Conservation (phyloP, 2,888 invertebrate species). For the Calephelis perditalis region DNA sequence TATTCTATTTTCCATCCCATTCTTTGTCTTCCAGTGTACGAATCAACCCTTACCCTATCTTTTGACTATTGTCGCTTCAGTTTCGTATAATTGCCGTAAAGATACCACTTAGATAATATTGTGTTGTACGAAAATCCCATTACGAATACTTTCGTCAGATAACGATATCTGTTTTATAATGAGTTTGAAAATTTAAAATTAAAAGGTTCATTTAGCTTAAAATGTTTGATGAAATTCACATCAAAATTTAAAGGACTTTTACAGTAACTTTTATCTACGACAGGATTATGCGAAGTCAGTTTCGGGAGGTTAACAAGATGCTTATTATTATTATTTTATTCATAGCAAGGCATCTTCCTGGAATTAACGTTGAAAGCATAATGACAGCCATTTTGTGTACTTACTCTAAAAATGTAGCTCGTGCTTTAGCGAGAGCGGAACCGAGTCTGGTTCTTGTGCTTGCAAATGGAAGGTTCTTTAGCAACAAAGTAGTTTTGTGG, state of each 20-base stretch:
- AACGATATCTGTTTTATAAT: conserved; percentile 6
- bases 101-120: conserved; percentile 7
- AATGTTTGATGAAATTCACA: conserved; percentile 38
- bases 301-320: conserved; percentile 14
- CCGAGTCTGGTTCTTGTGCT: no score
- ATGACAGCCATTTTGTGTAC: no score
- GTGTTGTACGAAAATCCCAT: conserved; percentile 9
- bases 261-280: conserved; percentile 38
- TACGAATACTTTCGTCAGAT: conserved; percentile 10
- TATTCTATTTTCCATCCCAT: no score
- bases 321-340: conserved; percentile 20
- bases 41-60: no score
- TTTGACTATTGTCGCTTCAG: neutral
- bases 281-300: conserved; percentile 25
- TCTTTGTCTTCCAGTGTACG: no score
- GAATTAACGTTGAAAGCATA: neutral
- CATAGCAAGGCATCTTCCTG: conserved; percentile 16
- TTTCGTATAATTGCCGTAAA: conserved; percentile 7
- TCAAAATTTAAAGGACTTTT: conserved; percentile 40
- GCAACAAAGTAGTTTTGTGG: no score
- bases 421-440: no score
- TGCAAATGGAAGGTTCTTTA: no score
- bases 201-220: conserved; percentile 34
- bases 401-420: no score
- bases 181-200: conserved; percentile 30